Conservation (phyloP, 2,113 vertebrate genomes). For the Cebus imitator region DNA sequence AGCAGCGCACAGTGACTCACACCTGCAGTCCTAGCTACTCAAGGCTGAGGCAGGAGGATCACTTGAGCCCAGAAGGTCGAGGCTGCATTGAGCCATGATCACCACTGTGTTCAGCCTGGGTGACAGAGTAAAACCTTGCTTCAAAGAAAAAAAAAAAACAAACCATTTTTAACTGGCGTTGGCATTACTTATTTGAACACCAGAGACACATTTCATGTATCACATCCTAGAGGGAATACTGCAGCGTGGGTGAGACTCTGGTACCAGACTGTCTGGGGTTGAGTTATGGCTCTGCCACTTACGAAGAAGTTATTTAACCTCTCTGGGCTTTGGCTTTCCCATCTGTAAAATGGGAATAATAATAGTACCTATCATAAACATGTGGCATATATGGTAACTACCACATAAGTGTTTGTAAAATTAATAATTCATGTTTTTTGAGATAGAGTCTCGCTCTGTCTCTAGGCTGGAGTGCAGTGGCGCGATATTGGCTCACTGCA, state of each 20-base stretch:
- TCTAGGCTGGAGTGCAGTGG: too few species aligned
- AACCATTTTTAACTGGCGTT: background rate
- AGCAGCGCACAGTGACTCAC: too few species aligned
- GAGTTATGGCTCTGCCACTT: background rate
- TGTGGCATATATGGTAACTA: background rate
- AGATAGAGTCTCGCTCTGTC: too few species aligned
- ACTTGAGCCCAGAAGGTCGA: too few species aligned
- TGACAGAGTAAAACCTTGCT: too few species aligned
- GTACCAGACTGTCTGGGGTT: background rate
- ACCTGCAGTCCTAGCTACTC: too few species aligned
- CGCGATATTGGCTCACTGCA: too few species aligned
- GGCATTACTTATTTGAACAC: slow-evolving; percentile 23
- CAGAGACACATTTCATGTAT: background rate
- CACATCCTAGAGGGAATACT: background rate
- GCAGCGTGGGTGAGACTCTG: background rate
- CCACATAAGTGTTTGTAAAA: background rate
- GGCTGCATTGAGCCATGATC: too few species aligned
- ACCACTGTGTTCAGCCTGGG: too few species aligned
- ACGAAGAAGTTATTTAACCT: slow-evolving; percentile 8
- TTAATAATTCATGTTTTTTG: background rate
- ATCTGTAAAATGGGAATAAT: slow-evolving; percentile 14
- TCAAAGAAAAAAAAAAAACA: background rate
- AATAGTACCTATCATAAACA: background rate
- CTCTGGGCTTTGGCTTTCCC: background rate
- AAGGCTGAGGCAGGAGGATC: too few species aligned